Evolutionary conservation across 2,113 vertebrate genomes (phyloP).

Genomic region (Macquaria ambigua): DNA sequence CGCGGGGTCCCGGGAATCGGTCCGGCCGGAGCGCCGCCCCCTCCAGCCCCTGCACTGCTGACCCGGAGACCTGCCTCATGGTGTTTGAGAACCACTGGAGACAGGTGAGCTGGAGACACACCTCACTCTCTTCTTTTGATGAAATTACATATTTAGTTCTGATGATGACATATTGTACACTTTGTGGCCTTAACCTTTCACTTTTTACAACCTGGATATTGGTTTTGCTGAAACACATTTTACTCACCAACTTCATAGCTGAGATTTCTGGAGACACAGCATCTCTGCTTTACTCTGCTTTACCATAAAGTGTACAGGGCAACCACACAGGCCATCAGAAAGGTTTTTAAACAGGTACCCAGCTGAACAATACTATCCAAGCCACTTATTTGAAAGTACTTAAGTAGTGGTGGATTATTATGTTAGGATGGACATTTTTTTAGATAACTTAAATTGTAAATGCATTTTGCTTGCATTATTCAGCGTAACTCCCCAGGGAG

Average conservation of each 20-base stretch:
- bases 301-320: neutral
- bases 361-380: neutral
- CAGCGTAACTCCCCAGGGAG: too few species aligned
- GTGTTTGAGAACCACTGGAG: slow-evolving; percentile 98
- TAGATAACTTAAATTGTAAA: too few species aligned
- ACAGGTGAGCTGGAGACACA: slow-evolving; percentile 85
- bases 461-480: too few species aligned
- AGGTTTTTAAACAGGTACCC: neutral
- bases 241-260: neutral
- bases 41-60: slow-evolving; percentile 89
- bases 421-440: neutral
- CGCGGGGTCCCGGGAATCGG: slow-evolving; percentile 85
- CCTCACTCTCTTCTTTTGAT: neutral
- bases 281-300: neutral
- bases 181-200: neutral
- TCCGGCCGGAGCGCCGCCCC: slow-evolving; percentile 83
- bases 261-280: neutral
- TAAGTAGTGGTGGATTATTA: neutral
- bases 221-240: neutral
- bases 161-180: neutral
- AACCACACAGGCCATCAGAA: neutral
- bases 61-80: slow-evolving; percentile 97
- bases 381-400: neutral
- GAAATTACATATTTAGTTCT: neutral
- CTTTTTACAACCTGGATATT: neutral